Conservation (phyloP, 2,888 invertebrate genomes). For the Drosophila greeni region DNA sequence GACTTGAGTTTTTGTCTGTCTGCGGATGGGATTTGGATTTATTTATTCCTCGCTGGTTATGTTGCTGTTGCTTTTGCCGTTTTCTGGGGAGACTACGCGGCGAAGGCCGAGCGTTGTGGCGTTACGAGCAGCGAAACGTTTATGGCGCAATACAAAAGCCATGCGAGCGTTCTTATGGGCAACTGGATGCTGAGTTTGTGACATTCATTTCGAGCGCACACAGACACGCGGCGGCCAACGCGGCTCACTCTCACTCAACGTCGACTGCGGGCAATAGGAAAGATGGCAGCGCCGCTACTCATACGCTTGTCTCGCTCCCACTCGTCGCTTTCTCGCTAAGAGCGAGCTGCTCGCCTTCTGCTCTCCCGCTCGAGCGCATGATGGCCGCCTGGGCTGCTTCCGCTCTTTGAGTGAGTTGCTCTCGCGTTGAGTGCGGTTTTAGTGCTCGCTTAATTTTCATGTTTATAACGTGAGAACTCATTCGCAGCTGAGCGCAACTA, state of each 20-base stretch:
- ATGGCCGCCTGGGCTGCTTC: constrained; percentile 59
- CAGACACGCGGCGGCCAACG: constrained; percentile 12
- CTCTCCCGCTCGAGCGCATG: constrained; percentile 46
- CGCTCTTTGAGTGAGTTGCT: constrained; percentile 43
- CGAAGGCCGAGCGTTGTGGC: constrained; percentile 79
- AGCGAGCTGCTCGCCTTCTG: constrained; percentile 15
- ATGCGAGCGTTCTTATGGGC: constrained; percentile 75
- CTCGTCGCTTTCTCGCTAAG: not conserved
- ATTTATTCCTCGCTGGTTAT: constrained; percentile 17
- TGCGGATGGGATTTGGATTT: constrained; percentile 32
- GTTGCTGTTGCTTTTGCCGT: constrained; percentile 46
- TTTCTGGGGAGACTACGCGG: constrained; percentile 49
- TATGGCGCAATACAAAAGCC: constrained; percentile 80
- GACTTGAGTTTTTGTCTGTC: constrained; percentile 46
- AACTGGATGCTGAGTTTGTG: constrained; percentile 66
- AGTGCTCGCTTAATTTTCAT: constrained; percentile 69
- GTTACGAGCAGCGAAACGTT: constrained; percentile 80
- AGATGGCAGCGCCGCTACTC: constrained; percentile 51
- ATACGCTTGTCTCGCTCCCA: constrained; percentile 53
- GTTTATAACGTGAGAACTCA: constrained; percentile 71
- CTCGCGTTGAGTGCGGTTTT: constrained; percentile 57
- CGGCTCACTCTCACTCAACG: constrained; percentile 38
- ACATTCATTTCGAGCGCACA: constrained; percentile 69
- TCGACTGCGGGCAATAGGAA: constrained; percentile 67
- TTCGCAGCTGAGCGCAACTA: constrained; percentile 69